Evolutionary conservation across 2,888 invertebrate species (phyloP).

Genomic region (Agrypnus murinus): DNA sequence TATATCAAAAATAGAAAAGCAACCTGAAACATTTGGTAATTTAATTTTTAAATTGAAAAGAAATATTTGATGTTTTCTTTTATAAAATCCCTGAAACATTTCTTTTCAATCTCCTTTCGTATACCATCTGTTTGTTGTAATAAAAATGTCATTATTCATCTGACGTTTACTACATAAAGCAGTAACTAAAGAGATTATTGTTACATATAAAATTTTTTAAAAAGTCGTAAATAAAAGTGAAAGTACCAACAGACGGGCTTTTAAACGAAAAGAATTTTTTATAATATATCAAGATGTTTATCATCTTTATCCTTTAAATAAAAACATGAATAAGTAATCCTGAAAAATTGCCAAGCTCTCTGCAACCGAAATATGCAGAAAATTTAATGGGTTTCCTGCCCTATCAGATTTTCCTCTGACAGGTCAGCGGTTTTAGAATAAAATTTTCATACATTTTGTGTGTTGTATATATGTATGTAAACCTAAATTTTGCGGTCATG

Average conservation of each 20-base stretch:
- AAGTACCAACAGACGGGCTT: not conserved
- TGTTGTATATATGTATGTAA: conserved; percentile 1
- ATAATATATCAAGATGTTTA: conserved; percentile 33
- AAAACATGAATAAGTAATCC: conserved; percentile 35
- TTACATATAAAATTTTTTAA: too few species aligned
- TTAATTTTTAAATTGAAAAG: too few species aligned
- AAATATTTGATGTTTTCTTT: too few species aligned
- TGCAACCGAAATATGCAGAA: conserved; percentile 26
- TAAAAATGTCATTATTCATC: too few species aligned
- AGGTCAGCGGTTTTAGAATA: conserved; percentile 34
- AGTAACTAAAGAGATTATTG: too few species aligned
- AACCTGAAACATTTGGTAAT: too few species aligned
- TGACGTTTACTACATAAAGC: too few species aligned
- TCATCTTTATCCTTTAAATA: conserved; percentile 19
- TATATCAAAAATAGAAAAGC: too few species aligned
- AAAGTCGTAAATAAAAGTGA: too few species aligned
- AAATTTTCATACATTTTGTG: conserved; percentile 35
- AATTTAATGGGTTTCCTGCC: conserved; percentile 35
- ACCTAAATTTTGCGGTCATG: conserved; percentile 21
- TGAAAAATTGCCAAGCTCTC: conserved; percentile 34
- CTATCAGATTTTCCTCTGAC: conserved; percentile 35
- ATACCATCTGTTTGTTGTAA: too few species aligned
- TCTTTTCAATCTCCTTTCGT: too few species aligned
- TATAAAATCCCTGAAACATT: too few species aligned
- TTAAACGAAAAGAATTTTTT: conserved; percentile 16